Conservation (phyloP, 2,113 vertebrate species). For the Ibidorhyncha struthersii region DNA sequence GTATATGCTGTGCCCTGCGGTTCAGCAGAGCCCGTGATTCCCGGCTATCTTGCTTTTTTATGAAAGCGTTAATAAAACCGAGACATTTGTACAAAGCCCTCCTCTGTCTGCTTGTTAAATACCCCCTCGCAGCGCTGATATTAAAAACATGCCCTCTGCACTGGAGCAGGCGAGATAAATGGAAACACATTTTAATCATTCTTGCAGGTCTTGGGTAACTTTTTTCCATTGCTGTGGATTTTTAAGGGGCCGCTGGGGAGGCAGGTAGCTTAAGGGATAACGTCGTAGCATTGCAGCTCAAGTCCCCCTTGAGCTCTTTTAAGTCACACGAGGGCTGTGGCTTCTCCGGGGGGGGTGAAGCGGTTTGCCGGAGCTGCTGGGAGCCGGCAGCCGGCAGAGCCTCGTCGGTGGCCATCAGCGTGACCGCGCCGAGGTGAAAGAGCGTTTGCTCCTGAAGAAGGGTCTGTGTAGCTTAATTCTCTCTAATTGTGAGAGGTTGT, state of each 20-base stretch:
- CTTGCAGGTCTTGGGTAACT: neutral
- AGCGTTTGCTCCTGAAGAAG: neutral
- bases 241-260: neutral
- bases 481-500: neutral
- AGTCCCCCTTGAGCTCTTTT: no score
- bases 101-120: neutral
- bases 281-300: neutral
- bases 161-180: neutral
- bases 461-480: neutral
- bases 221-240: neutral
- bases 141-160: neutral
- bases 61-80: neutral
- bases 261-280: neutral
- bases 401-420: neutral
- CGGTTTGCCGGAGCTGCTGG: neutral
- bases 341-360: neutral
- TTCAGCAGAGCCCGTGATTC: neutral
- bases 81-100: neutral
- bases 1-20: neutral
- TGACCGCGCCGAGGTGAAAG: neutral
- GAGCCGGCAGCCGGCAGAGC: neutral
- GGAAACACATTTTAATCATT: conserved; percentile 10
- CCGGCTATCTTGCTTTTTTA: neutral
- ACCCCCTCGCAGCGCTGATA: neutral
- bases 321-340: neutral